Base-by-base conservation (phyloP, 2,113 vertebrate genomes). In the Montifringilla adamsi region DNA sequence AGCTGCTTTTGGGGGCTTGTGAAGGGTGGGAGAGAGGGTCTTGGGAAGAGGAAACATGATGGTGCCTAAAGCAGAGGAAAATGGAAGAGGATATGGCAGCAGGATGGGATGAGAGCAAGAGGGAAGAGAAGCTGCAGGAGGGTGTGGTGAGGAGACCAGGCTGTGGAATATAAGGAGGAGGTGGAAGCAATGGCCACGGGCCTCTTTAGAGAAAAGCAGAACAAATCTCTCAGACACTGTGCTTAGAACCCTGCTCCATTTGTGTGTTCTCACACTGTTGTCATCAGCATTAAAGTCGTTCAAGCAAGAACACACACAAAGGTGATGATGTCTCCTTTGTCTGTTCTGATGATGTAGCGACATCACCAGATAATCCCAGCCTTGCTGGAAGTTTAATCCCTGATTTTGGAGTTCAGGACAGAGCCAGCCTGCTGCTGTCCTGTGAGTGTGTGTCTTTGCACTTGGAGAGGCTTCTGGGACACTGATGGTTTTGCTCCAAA, bases 61-160 rank as follows among this genome's bases (percentile, higher is more conserved):
- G 23, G 20, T 63, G 59, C 21, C n/a, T 64, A 26, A 31, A 20
- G 53, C 4, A 80, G 41, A 46, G 68, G 46, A 41, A 33, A 4
- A 6, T 13, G 35, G 39, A 50, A 49, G 50, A 58, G n/a, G 5
- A 11, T 8, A 2, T 13, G 28, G 7, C 30, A 76, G 27, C 0
- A 0, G 52, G 39, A 19, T 4, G 20, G 9, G 26, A 35, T 33
- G 30, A 44, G 58, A 82, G 44, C 20, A 17, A 33, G 33, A 30
- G 30, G 41, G 22, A 62, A 41, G 73, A 89, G 68, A 35, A 55
- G 23, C 39, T 75, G 43, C 28, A 58, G 69, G 24, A 59, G 6
- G 9, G 10, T 39, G 33, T 47, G 37, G 8, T 64, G 59, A 58
- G 30, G 35, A 64, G 41, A 49, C 19, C 35, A 35, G 7, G 3